Percentiles rank a stretch among this genome's conserved stretches.
Conservation (phyloP, 1,140 invertebrate species). For the Eumeta japonica region DNA sequence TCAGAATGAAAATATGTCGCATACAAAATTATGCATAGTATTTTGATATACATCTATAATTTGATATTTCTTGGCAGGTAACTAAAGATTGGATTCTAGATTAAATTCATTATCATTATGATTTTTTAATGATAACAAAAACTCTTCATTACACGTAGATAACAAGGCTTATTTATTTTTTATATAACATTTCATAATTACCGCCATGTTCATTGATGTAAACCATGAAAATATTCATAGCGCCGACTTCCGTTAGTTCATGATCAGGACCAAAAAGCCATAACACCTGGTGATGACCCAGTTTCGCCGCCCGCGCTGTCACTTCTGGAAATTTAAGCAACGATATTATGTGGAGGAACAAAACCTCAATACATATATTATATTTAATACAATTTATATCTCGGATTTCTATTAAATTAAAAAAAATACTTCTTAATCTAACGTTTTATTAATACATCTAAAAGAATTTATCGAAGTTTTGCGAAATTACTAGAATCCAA, state of each 20-base stretch:
- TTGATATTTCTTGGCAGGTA: no score
- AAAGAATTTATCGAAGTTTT: no score
- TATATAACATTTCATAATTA: constrained; percentile 50
- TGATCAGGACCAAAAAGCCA: constrained; percentile 96
- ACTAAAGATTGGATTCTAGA: no score
- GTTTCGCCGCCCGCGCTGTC: constrained; percentile 74
- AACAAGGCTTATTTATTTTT: constrained; percentile 3
- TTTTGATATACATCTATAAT: no score
- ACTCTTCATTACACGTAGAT: constrained; percentile 3
- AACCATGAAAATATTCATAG: constrained; percentile 97
- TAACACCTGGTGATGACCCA: constrained; percentile 91
- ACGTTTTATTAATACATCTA: not conserved
- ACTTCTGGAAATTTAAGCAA: constrained; percentile 53
- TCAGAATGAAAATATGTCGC: no score
- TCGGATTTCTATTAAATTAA: not conserved
- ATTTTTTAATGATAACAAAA: no score
- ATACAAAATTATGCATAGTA: no score
- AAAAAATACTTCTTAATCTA: not conserved
- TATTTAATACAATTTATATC: not conserved
- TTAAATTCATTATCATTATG: no score
- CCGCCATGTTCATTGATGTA: constrained; percentile 88
- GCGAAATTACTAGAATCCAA: no score
- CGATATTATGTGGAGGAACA: not conserved
- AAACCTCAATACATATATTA: not conserved
- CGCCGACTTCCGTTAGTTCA: constrained; percentile 95